Base-by-base conservation (phyloP, 2,888 invertebrate genomes). In the Drosophila monieri region DNA sequence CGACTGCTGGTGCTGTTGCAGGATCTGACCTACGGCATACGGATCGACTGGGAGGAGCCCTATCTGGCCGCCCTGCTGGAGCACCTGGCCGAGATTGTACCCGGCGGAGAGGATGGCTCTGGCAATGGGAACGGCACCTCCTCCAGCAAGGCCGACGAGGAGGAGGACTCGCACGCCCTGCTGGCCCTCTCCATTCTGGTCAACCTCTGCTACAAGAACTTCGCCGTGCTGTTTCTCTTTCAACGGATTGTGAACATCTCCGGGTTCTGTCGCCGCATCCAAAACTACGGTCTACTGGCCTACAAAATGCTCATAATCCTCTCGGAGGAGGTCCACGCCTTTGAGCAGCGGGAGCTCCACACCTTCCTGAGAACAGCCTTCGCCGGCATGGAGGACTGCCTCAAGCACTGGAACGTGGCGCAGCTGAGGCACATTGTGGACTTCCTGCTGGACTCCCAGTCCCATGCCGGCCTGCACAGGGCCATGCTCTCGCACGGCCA, bases 1-100 rank as follows among this genome's bases (percentile, higher is more conserved):
- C 80, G 88, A 0, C 18, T 91, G 41, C 48, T 91, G 18, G 59
- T 78, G 0, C 77, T 91, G 21, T 52, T 91, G 27, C 91, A 96
- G 93, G 95, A 96, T 85, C 92, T 96, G 64, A 95, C 96, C 0
- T 96, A 95, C 78, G 96, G 96, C 27, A 95, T 96, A 15, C 94
- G 94, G 88, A 95, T 96, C 25, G 94, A 94, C 6, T 96, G 96
- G 96, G 95, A 96, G 89, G 95, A 96, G 83, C 95, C 96, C 0
- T 95, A 96, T 89, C 92, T 96, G 43, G 91, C 94, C 0, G 93
- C 93, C 68, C 91, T 96, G 9, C 94, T 96, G 90, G 93, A 94
- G 58, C 94, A 93, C 18, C 90, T 96, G 0, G 94, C 95, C 0
- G 93, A 94, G 27, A 95, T 95, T 93, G 93, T 95, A 49, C 92